Conservation (phyloP, 2,113 vertebrate species). For the Urocolius indicus region DNA sequence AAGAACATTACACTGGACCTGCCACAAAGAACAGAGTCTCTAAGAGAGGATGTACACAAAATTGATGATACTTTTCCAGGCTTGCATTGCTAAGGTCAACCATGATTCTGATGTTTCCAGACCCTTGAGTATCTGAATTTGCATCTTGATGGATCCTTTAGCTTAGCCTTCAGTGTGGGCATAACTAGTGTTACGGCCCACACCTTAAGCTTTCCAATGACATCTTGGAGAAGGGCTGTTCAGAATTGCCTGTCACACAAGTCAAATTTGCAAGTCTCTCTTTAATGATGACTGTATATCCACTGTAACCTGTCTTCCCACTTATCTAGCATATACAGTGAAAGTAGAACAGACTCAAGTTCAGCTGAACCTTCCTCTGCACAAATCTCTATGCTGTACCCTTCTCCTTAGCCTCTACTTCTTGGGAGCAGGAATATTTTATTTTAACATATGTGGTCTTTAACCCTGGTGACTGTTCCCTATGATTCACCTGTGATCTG, state of each 20-base stretch:
- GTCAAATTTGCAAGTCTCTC: not conserved
- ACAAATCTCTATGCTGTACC: not conserved
- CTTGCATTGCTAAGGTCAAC: not conserved
- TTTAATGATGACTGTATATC: not conserved
- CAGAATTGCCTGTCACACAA: not conserved
- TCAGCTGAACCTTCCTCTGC: not conserved
- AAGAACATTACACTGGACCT: not conserved
- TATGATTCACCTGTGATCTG: not conserved
- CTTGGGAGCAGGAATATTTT: not conserved
- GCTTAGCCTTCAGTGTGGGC: not conserved
- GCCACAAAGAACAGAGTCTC: not conserved
- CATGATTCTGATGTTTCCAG: not conserved
- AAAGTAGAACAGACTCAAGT: not conserved
- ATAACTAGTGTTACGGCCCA: not conserved
- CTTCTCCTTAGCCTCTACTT: not conserved
- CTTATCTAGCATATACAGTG: not conserved
- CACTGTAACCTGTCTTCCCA: not conserved
- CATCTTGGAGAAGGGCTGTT: not conserved
- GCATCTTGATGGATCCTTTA: not conserved
- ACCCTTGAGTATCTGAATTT: not conserved
- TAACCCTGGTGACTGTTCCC: not conserved
- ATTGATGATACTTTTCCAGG: not conserved
- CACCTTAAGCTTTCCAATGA: not conserved
- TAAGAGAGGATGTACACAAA: not conserved
- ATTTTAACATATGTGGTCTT: not conserved